Percentiles rank a stretch among this genome's conserved stretches.
These are phyloP conservation scores for Notamacropus eugenii DNA, from an alignment of 2,797 vertebrate species.

Conservation along the genomic window DNA sequence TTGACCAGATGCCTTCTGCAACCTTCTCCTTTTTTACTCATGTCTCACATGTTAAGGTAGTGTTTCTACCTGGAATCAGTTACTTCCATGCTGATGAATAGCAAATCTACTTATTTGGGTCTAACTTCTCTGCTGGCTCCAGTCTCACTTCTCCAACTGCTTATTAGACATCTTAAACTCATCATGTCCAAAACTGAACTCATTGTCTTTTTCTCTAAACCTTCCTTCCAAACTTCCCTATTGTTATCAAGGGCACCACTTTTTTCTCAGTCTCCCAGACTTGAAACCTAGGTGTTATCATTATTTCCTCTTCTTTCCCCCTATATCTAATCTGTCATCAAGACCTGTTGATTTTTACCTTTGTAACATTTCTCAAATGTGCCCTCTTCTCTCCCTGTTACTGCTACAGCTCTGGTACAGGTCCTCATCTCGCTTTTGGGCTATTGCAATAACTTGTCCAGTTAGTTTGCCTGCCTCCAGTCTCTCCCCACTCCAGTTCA, in stretches of 20 bases:
- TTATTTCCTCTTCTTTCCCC: background rate
- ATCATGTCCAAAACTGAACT: background rate
- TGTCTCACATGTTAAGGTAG: too few relatives aligned
- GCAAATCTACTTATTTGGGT: background rate
- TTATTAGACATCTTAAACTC: background rate
- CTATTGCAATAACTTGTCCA: background rate
- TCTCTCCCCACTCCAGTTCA: background rate
- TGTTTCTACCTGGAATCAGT: too few relatives aligned
- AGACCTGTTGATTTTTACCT: background rate
- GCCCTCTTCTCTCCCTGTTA: background rate
- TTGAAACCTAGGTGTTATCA: background rate
- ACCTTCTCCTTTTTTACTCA: too few relatives aligned
- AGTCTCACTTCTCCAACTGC: background rate
- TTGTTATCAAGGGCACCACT: background rate
- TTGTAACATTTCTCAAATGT: background rate
- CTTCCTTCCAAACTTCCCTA: background rate
- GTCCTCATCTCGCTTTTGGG: background rate
- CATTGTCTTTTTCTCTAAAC: background rate
- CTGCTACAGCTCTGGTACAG: background rate
- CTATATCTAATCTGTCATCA: background rate
- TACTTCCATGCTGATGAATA: background rate
- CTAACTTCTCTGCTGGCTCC: background rate
- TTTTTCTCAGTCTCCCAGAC: background rate
- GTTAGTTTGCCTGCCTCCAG: background rate
- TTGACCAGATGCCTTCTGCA: background rate